phyloP scores from a whole-genome alignment of 2,888 invertebrate genomes.

The Cabera pusaria region DNA sequence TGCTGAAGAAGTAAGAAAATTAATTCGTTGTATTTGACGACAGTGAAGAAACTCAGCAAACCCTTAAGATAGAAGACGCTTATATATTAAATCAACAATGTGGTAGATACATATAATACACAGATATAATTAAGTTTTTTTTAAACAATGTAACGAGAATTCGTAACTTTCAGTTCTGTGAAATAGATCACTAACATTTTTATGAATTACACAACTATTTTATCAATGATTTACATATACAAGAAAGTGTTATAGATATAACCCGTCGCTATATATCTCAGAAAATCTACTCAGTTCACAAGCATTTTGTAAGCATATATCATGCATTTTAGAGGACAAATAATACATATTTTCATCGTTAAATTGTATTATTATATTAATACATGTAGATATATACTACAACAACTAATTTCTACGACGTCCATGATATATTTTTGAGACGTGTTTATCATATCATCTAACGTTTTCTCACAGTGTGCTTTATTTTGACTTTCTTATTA shows the following conservation, averaged over 20 bases:
- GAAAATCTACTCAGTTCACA: constrained; percentile 56
- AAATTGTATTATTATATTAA: constrained; percentile 44
- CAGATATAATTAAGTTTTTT: constrained; percentile 61
- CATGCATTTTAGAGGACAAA: constrained; percentile 58
- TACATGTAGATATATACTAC: constrained; percentile 53
- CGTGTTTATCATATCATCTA: constrained; percentile 72
- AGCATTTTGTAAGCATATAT: constrained; percentile 59
- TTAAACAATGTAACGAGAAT: constrained; percentile 74
- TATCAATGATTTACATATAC: constrained; percentile 34
- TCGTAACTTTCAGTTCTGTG: constrained; percentile 83
- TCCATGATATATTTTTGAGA: constrained; percentile 77
- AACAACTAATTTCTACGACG: constrained; percentile 70
- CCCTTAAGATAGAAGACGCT: constrained; percentile 60
- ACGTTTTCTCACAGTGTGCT: constrained; percentile 81
- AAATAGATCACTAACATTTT: constrained; percentile 75
- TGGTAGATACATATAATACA: constrained; percentile 73
- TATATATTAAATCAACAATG: constrained; percentile 77
- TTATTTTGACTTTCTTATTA: constrained; percentile 80
- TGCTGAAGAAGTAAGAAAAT: constrained; percentile 53
- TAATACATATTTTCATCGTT: constrained; percentile 21
- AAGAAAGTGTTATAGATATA: constrained; percentile 29
- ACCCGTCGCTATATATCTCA: constrained; percentile 34
- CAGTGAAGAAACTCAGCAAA: constrained; percentile 37
- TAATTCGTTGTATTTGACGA: constrained; percentile 70
- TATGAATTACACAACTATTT: constrained; percentile 39